Evolutionary conservation across 23 tunicate genomes (phyloP).

Genomic region (Ciona savignyi): DNA sequence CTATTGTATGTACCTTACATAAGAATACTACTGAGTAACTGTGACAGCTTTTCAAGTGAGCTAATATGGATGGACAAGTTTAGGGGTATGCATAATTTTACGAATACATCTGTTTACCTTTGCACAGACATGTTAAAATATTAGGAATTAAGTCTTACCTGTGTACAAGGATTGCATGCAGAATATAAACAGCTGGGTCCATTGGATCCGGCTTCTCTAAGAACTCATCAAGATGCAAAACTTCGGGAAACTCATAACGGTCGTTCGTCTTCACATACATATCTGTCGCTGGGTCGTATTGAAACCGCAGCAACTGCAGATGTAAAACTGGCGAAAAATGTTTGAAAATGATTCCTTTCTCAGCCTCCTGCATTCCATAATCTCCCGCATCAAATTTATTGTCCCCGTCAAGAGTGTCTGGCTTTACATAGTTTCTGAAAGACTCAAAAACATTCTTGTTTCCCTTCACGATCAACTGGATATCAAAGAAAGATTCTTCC

Average conservation of each 20-base stretch:
- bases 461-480: conserved; percentile 73
- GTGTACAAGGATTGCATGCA: conserved; percentile 96
- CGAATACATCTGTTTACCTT: neutral
- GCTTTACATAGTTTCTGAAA: conserved; percentile 79
- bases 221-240: conserved; percentile 68
- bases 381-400: conserved; percentile 99
- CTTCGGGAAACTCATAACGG: conserved; percentile 86
- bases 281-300: conserved; percentile 81
- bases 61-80: neutral
- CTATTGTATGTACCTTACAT: too few species aligned
- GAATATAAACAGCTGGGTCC: conserved; percentile 73
- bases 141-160: conserved; percentile 23
- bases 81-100: neutral
- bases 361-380: conserved; percentile 96
- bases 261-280: conserved; percentile 93
- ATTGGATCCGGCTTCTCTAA: conserved; percentile 63
- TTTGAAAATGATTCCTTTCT: conserved; percentile 92
- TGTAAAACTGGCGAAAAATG: conserved; percentile 86
- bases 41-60: too few species aligned
- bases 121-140: neutral
- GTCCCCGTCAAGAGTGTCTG: conserved; percentile 91
- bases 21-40: too few species aligned
- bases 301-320: conserved; percentile 80
- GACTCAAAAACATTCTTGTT: conserved; percentile 81
- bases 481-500: conserved; percentile 90